phyloP scores from a whole-genome alignment of 2,113 vertebrate species.

The Muscicapa adusta region DNA sequence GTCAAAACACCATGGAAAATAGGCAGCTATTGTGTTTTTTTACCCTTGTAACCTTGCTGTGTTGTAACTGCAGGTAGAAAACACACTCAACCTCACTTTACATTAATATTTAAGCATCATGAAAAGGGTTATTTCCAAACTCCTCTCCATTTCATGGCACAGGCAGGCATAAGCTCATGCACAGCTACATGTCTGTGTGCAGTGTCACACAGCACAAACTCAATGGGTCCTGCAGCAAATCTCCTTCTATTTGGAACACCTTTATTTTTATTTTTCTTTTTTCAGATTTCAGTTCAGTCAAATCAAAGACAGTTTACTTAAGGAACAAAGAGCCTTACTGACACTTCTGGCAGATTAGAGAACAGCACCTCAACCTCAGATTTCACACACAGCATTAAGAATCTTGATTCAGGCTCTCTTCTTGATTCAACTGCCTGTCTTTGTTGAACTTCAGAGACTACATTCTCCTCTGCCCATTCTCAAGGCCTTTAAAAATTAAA shows the following conservation, averaged over 20 bases:
- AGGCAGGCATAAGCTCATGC: rapidly evolving
- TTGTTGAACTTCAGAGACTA: background rate
- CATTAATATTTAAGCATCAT: background rate
- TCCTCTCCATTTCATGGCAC: background rate
- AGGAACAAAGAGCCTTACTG: background rate
- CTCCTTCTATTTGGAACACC: background rate
- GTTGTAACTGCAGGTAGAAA: background rate
- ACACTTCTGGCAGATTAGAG: background rate
- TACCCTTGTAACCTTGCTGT: background rate
- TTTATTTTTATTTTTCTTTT: background rate
- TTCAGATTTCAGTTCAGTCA: background rate
- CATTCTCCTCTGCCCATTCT: background rate
- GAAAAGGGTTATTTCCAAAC: background rate
- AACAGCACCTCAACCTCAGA: background rate
- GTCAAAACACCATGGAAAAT: background rate
- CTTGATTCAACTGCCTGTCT: background rate
- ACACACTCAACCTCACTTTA: background rate
- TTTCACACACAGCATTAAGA: background rate
- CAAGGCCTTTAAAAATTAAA: background rate
- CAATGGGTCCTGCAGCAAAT: background rate
- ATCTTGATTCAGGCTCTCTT: background rate
- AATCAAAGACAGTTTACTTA: background rate
- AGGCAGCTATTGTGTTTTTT: rapidly evolving
- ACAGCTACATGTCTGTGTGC: rapidly evolving
- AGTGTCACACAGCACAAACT: background rate